Evolutionary conservation across 2,113 vertebrate genomes (phyloP), one percentile per base, ranked within the genome.

Genomic region (Muntiacus reevesi): DNA sequence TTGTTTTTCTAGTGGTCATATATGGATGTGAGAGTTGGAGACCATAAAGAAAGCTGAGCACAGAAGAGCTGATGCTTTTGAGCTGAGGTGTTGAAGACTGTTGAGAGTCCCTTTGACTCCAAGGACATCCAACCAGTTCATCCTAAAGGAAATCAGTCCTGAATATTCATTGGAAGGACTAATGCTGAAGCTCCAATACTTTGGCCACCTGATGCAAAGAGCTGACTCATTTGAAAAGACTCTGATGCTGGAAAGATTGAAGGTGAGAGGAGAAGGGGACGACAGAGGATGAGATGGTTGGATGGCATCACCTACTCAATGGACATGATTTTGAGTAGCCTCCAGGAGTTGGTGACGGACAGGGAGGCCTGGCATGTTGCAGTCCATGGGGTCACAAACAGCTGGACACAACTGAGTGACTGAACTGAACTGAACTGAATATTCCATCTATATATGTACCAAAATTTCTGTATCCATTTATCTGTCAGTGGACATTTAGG

Each of bases 371-470:
- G 62, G 62, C 62, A 0, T 17, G 62, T 33, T 64, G 16, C 0
- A 0, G 33, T 64, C 17, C 62, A 64, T 64, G 15, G 33, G 62
- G 62, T 64, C 3, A 0, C 33, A 64, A 64, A 64, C 15, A n/a
- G 33, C n/a, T 0, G 0, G 62, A 64, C 33, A 64, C 0, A 2
- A n/a, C 62, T 64, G 33, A 64, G 62, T 0, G 1, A n/a, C 6
- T 64, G 62, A 64, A 64, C 62, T n/a, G 33, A 64, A 64, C 8
- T 64, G 62, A 64, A 64, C 47, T 50, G 47, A 50, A 50, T 50
- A 50, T 50, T 71, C 67, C 5, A 40, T 40, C 23, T 71, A 23
- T 12, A 71, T n/a, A 71, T 23, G 67, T 71, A 71, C n/a, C 19
- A 40, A 71, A 12, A 40, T 36, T 71, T 40, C 9, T 71, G 67